Evolutionary conservation across 2,113 vertebrate species (phyloP).

Genomic region (Clupea harengus): DNA sequence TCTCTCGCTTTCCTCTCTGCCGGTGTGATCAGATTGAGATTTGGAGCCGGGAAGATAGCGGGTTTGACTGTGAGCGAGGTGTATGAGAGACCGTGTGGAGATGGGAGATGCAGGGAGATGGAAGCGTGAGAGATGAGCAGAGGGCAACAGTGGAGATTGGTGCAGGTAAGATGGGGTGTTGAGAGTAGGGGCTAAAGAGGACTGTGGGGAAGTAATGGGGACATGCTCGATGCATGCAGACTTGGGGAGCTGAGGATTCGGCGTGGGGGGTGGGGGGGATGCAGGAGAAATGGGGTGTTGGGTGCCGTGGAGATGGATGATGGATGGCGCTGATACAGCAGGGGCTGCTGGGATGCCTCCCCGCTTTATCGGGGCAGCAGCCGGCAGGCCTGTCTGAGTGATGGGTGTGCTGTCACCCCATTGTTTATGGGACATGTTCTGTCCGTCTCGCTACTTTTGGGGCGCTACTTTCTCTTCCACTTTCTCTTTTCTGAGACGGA

Average conservation of each 20-base stretch:
- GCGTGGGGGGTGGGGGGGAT: constrained; percentile 31
- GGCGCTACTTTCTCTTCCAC: neutral
- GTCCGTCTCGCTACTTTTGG: constrained; percentile 67
- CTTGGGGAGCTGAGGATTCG: constrained; percentile 43
- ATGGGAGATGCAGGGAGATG: neutral
- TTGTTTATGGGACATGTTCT: constrained; percentile 75
- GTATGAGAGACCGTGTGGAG: constrained; percentile 52
- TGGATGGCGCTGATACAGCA: constrained; percentile 75
- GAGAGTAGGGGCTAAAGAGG: neutral
- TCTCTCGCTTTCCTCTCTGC: constrained; percentile 22
- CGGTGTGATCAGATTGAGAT: constrained; percentile 37
- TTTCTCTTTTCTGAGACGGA: neutral
- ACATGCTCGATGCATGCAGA: neutral
- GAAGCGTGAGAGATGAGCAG: neutral
- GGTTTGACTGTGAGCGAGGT: neutral
- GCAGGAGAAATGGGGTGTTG: constrained; percentile 22
- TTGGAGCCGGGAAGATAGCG: neutral
- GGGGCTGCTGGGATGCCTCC: constrained; percentile 55
- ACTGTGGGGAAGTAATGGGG: neutral
- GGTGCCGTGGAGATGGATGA: constrained; percentile 66
- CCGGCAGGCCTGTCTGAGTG: constrained; percentile 73
- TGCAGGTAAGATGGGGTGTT: neutral
- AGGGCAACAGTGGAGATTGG: neutral
- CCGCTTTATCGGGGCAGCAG: constrained; percentile 74
- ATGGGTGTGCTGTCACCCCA: constrained; percentile 75